phyloP scores from a whole-genome alignment of 2,797 vertebrate species.

The Myotis pilosus region DNA sequence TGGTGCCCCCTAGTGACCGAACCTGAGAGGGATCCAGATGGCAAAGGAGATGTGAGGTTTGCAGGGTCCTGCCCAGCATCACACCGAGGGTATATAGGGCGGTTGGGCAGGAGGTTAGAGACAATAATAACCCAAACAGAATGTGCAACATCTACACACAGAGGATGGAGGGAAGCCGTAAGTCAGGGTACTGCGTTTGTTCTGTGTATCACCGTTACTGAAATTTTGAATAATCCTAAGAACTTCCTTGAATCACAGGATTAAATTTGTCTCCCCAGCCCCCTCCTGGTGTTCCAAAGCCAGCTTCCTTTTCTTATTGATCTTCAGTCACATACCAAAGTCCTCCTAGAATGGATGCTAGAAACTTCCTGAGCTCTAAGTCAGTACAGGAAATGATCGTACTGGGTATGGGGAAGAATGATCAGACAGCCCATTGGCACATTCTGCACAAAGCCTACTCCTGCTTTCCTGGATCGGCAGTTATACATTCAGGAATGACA shows the following conservation, averaged over 20 bases:
- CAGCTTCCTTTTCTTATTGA: not conserved
- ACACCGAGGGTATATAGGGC: not conserved
- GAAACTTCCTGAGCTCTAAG: not conserved
- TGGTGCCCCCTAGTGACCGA: not conserved
- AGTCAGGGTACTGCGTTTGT: not conserved
- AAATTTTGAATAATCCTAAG: not conserved
- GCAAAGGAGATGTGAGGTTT: not conserved
- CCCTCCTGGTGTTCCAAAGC: not conserved
- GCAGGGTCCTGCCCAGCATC: rapidly evolving
- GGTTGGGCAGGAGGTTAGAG: not conserved
- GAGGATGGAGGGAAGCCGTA: not conserved
- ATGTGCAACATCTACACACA: too few relatives aligned
- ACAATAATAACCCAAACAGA: not conserved
- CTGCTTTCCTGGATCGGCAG: not conserved
- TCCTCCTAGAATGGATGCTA: not conserved
- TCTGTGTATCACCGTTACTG: not conserved
- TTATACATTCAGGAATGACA: constrained; percentile 46
- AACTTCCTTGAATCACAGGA: not conserved
- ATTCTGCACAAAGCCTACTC: not conserved
- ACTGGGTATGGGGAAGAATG: not conserved
- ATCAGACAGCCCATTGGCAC: not conserved
- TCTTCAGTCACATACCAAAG: not conserved
- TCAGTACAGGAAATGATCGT: not conserved
- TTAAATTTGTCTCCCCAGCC: not conserved
- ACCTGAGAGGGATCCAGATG: not conserved